These are phyloP conservation scores for Oasisia sp. DNA, from an alignment of 2,888 invertebrate species.

Conservation along the genomic window DNA sequence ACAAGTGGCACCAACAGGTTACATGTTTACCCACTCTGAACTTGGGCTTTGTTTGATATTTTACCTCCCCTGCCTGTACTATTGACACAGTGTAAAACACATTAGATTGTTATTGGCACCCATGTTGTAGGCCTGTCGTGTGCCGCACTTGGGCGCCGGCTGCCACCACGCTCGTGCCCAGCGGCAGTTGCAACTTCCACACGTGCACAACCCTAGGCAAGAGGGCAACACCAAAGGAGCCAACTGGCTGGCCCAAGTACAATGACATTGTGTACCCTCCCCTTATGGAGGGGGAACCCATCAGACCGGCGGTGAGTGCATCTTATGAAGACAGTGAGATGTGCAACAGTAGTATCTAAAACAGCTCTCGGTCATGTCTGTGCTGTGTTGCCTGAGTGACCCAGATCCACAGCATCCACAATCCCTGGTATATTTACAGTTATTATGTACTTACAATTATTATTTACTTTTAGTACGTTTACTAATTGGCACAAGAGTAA, in stretches of 20 bases:
- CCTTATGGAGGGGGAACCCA: constrained; percentile 77
- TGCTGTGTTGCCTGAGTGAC: too few species aligned
- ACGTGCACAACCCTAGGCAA: background rate
- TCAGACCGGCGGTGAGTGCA: constrained; percentile 83
- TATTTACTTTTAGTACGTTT: too few species aligned
- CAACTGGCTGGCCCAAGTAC: constrained; percentile 47
- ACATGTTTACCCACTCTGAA: too few species aligned
- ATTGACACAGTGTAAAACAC: background rate
- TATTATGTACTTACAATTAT: too few species aligned
- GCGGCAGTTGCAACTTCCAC: background rate
- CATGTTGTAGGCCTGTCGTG: background rate
- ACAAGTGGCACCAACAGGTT: too few species aligned
- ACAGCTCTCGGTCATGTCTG: too few species aligned
- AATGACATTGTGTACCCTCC: constrained; percentile 86
- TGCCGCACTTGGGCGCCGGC: background rate
- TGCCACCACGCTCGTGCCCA: background rate
- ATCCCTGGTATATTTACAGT: too few species aligned
- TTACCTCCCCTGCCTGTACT: too few species aligned
- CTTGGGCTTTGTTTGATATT: too few species aligned
- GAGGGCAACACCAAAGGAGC: constrained; percentile 32
- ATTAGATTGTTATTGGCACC: background rate
- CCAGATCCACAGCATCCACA: too few species aligned
- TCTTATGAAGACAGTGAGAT: background rate
- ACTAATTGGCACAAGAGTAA: too few species aligned
- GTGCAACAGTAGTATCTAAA: too few species aligned